Conservation (phyloP, 2,113 vertebrate genomes). For the Heliornis fulica region DNA sequence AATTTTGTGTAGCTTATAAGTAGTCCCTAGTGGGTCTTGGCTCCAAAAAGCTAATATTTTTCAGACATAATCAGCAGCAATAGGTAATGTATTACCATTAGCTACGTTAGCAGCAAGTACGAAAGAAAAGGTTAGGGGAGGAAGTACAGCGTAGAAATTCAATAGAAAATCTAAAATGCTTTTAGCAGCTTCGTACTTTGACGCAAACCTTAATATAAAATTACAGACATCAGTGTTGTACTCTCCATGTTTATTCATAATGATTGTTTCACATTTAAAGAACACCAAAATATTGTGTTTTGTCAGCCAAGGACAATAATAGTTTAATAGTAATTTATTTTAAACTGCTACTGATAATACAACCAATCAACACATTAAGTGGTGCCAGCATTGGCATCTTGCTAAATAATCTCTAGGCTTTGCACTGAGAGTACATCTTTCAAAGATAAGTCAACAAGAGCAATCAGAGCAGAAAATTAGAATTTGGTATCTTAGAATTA, state of each 20-base stretch:
- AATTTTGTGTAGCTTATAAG: slow-evolving; percentile 76
- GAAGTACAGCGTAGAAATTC: slow-evolving; percentile 16
- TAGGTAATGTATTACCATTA: slow-evolving; percentile 72
- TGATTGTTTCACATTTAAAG: slow-evolving; percentile 77
- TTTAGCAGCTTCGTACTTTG: slow-evolving; percentile 53
- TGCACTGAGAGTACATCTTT: slow-evolving; percentile 85
- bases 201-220: slow-evolving; percentile 65
- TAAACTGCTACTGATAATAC: slow-evolving; percentile 83
- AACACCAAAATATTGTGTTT: slow-evolving; percentile 80
- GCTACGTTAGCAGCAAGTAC: slow-evolving; percentile 55
- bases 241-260: slow-evolving; percentile 74
- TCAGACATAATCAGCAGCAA: slow-evolving; percentile 74
- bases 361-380: slow-evolving; percentile 86
- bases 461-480: slow-evolving; percentile 99
- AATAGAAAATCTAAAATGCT: slow-evolving; percentile 38
- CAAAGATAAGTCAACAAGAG: slow-evolving; percentile 98
- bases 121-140: slow-evolving; percentile 54
- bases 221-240: slow-evolving; percentile 59
- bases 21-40: slow-evolving; percentile 63
- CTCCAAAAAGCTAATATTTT: slow-evolving; percentile 76
- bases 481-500: slow-evolving; percentile 95
- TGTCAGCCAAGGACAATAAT: slow-evolving; percentile 80
- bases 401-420: slow-evolving; percentile 90
- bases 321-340: slow-evolving; percentile 85
- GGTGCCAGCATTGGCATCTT: slow-evolving; percentile 88